Evolutionary conservation across 2,888 invertebrate genomes (phyloP), one percentile per base, ranked within the genome.

Genomic region (Nomada goodeniana): DNA sequence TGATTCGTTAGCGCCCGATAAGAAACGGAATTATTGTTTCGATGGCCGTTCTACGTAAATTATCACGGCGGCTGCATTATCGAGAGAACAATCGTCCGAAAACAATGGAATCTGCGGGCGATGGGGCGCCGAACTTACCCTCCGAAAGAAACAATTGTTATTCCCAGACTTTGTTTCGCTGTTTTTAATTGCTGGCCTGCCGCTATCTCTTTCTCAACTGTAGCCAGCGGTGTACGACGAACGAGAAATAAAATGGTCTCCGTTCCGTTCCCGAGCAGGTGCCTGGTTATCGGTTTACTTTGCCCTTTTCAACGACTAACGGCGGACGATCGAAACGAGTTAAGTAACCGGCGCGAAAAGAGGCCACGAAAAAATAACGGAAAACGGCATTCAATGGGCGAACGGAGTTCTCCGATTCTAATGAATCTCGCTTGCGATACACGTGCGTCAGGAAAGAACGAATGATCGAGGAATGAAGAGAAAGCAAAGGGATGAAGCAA

Each of bases 391-490:
- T 57, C 29, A 75, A 26, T 77, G 83, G 81, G 78, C 82, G 83
- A 78, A 86, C 59, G 73, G 64, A 60, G 78, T 71, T 80, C 75
- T 52, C 74, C 13, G 13, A 71, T 83, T 78, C 80, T 85, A 86
- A 85, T 86, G 87, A 86, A 86, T 86, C 78, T 80, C 83, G 55
- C 60, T 61, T 50, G 72, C 57, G 42, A 76, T 59, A 61, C 68
- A 55, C 5, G 20, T 13, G 26, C 11, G n/a, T n/a, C 23, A 42
- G 11, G 60, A 52, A 71, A 20, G 42, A 29, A 18, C 7, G 26
- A 59, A 29, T 1, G 18, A 10, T 18, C 10, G 60, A 2, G n/a
- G 29, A 60, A 36, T 13, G 15, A 9, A 60, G 15, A 53, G 2
- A 1, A 60, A 50, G 50, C 26, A 26, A 42, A 44, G 47, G n/a